A percentile compares a stretch with the other conserved stretches of the same genome.
phyloP scores from a whole-genome alignment of 2,113 vertebrate species.

The Periophthalmodon schlosseri region DNA sequence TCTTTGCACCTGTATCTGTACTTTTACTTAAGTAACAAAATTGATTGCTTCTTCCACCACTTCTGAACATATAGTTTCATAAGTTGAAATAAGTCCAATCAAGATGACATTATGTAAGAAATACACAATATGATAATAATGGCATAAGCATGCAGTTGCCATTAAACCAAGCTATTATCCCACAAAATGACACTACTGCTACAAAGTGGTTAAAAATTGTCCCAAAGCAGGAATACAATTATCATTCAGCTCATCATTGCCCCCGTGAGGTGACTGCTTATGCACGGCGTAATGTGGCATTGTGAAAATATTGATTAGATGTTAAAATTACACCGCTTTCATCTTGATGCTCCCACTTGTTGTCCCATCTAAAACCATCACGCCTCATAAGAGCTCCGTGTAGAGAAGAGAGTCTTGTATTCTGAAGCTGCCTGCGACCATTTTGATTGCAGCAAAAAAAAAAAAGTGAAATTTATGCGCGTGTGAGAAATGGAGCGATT shows the following conservation, averaged over 20 bases:
- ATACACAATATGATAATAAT: background rate
- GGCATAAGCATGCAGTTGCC: background rate
- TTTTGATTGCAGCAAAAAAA: slow-evolving; percentile 20
- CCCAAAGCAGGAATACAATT: background rate
- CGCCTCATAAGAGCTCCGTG: background rate
- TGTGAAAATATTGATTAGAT: slow-evolving; percentile 6
- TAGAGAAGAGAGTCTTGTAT: slow-evolving; percentile 15
- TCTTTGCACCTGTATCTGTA: no score
- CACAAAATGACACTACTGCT: background rate
- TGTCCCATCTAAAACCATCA: slow-evolving; percentile 4
- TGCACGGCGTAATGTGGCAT: background rate
- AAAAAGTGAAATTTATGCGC: background rate
- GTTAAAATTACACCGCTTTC: background rate
- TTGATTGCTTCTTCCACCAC: no score
- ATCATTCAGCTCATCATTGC: background rate
- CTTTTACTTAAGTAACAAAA: no score
- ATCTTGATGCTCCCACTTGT: background rate
- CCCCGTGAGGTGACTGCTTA: background rate
- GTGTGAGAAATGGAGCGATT: slow-evolving; percentile 13
- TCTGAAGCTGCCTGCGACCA: slow-evolving; percentile 39
- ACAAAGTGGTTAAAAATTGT: background rate
- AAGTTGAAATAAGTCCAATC: background rate
- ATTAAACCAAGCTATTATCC: background rate
- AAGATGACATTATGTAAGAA: background rate
- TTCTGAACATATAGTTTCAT: background rate